Percentiles rank a stretch among this genome's conserved stretches.
Evolutionary conservation across 2,797 vertebrate genomes (phyloP).

Genomic region (Mormyrus proboscirostris): DNA sequence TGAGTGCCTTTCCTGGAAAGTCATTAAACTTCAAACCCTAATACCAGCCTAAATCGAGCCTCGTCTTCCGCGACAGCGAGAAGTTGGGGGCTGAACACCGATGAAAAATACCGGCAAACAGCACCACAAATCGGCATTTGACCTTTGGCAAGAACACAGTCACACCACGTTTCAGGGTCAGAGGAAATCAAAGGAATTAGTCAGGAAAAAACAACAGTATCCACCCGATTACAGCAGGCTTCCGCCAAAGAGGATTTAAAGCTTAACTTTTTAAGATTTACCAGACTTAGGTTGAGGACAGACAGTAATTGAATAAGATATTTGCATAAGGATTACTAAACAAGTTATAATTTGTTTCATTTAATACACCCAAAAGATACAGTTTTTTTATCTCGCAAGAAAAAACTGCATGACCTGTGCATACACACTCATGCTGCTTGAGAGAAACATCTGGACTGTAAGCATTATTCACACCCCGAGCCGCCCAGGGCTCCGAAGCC

Average conservation of each 20-base stretch:
- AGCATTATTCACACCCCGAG: conserved; percentile 34
- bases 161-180: conserved; percentile 45
- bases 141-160: conserved; percentile 36
- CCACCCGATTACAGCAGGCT: conserved; percentile 62
- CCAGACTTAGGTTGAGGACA: conserved; percentile 65
- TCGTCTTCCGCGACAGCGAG: not conserved
- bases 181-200: conserved; percentile 58
- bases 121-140: conserved; percentile 26
- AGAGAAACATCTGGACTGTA: conserved; percentile 41
- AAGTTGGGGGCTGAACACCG: not conserved
- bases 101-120: not conserved
- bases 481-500: conserved; percentile 27
- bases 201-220: conserved; percentile 65
- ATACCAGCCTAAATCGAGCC: not conserved
- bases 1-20: not conserved
- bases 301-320: conserved; percentile 68
- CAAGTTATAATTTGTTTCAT: conserved; percentile 55
- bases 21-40: not conserved
- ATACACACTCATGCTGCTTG: not conserved
- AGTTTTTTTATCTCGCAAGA: not conserved
- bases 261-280: conserved; percentile 76
- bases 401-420: not conserved
- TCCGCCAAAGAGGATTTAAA: conserved; percentile 72
- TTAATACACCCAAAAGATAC: conserved; percentile 43
- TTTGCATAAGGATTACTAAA: conserved; percentile 64